Base-by-base conservation (phyloP, 2,888 invertebrate genomes). In the Euplagia quadripunctaria region DNA sequence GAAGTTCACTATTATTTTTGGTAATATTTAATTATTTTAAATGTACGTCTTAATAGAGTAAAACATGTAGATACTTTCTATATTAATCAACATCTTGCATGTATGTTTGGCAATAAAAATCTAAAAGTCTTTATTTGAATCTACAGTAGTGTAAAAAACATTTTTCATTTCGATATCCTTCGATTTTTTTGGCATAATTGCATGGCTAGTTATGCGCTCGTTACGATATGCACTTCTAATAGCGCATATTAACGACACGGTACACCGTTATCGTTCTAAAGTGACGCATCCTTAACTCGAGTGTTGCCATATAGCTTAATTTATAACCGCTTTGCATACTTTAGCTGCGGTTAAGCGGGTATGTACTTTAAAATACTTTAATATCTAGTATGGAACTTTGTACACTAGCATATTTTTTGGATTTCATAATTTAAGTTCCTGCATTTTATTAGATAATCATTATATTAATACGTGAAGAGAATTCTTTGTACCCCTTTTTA, bases 291-390 rank as follows among this genome's bases (percentile, higher is more conserved):
- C 63, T 69, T 72, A 70, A 52, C 72, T 11, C 51, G 12, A 42
- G 68, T 75, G 63, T 71, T 72, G 71, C 42, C 58, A 71, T 69
- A 65, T 61, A 63, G n/a, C 41, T 61, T 52, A 55, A 70, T 70
- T 66, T 72, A 72, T 66, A 63, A 52, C 72, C 49, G 51, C 66
- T 71, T 66, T 64, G 66, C 72, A 75, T 69, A 72, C 43, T 65
- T 31, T 17, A 52, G 11, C 63, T 12, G 65, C n/a, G 41, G 68
- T n/a, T 68, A 42, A 68, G 49, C 2, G 51, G n/a, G n/a, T 51
- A 55, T 51, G 51, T 73, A 71, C 63, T 74, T 68, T 68, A n/a
- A 68, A 68, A 43, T 64, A 61, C 46, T 61, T 46, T 20, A 58
- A 66, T 46, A 49, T 66, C 42, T n/a, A 41, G 31, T 31, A 63